These are phyloP conservation scores for Pangasius larnaudii DNA, from an alignment of 2,797 vertebrate genomes.

Conservation along the genomic window DNA sequence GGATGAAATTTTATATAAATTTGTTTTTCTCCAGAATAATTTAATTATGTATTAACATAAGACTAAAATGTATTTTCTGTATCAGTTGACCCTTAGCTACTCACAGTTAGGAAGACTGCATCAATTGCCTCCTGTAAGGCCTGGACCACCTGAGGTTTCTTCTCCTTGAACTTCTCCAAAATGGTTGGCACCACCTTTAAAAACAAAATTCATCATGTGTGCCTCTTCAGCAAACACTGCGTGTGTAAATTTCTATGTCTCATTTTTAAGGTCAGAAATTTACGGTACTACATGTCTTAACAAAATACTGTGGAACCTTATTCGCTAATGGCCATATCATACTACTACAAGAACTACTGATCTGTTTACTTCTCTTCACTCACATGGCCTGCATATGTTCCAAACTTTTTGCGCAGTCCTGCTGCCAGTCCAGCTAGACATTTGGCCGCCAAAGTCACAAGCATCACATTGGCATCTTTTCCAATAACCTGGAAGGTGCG, in stretches of 20 bases:
- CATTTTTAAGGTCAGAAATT: neutral
- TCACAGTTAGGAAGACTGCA: constrained; percentile 94
- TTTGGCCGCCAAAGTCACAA: constrained; percentile 94
- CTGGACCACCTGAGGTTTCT: constrained; percentile 96
- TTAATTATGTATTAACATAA: neutral
- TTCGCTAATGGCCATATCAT: neutral
- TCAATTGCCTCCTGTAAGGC: constrained; percentile 96
- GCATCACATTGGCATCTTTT: constrained; percentile 97
- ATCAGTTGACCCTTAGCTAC: constrained; percentile 52
- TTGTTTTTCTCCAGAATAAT: neutral
- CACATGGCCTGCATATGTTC: constrained; percentile 92
- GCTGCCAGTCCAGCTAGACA: constrained; percentile 88
- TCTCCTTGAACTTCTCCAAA: constrained; percentile 98
- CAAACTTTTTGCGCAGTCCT: constrained; percentile 97
- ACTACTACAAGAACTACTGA: neutral
- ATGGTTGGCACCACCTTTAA: constrained; percentile 92
- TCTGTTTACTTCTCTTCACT: constrained; percentile 59
- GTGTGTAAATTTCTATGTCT: neutral
- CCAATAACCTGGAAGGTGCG: constrained; percentile 85
- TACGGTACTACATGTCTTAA: neutral
- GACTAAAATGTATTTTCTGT: neutral
- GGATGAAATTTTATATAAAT: neutral
- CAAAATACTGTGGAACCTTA: neutral
- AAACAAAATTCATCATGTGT: neutral
- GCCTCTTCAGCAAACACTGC: neutral